Percentiles rank a stretch among this genome's conserved stretches.
Evolutionary conservation across 2,113 vertebrate species (phyloP).

Genomic region (Phyllopteryx taeniolatus): DNA sequence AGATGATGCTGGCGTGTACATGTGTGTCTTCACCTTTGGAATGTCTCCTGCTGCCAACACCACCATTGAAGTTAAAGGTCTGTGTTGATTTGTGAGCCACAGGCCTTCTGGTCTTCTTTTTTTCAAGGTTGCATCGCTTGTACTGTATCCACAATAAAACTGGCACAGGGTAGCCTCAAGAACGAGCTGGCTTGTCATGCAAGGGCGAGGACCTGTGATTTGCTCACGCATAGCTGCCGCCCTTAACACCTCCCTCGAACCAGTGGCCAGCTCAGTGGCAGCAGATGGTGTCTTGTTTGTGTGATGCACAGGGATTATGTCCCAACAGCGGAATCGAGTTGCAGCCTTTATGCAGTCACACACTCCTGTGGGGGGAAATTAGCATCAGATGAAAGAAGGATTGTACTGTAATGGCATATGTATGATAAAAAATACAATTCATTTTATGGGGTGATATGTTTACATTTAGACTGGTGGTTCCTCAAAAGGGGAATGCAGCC

Average conservation of each 20-base stretch:
- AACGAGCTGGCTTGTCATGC: conserved; percentile 25
- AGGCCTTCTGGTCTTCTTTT: neutral
- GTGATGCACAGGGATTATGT: conserved; percentile 68
- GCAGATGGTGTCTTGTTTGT: conserved; percentile 77
- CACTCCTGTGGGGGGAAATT: conserved; percentile 34
- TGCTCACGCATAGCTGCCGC: conserved; percentile 45
- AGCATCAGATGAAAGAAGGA: neutral
- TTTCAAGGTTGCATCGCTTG: conserved; percentile 22
- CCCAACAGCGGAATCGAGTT: conserved; percentile 56
- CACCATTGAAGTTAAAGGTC: conserved; percentile 96
- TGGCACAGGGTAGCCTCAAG: conserved; percentile 36
- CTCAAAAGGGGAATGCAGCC: too few relatives aligned
- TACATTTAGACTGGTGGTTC: neutral
- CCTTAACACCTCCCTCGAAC: conserved; percentile 64
- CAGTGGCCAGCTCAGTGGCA: conserved; percentile 61
- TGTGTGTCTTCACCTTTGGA: conserved; percentile 87
- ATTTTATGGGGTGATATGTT: neutral
- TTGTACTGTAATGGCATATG: neutral
- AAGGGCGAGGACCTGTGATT: conserved; percentile 38
- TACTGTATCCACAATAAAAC: conserved; percentile 23
- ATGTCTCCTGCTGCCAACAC: conserved; percentile 81
- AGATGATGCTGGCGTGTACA: conserved; percentile 88
- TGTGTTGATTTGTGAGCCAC: conserved; percentile 43
- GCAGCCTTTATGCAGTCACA: conserved; percentile 51
- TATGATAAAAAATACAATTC: neutral